Evolutionary conservation across 2,888 invertebrate genomes (phyloP).

Genomic region (Acrobasis repandana): DNA sequence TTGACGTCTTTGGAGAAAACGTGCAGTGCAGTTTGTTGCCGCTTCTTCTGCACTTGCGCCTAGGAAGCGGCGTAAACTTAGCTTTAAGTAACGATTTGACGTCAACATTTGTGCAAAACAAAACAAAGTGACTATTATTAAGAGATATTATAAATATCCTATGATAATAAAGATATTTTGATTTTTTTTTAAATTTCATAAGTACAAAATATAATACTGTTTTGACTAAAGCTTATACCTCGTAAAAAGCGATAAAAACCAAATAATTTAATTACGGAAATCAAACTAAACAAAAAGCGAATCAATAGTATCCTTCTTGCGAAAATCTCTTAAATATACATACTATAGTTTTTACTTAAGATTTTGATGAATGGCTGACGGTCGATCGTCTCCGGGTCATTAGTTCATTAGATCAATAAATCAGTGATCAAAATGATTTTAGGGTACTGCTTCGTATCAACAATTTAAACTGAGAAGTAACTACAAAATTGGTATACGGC

Average conservation of each 20-base stretch:
- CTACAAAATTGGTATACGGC: no score
- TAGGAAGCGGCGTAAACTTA: no score
- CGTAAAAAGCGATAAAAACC: background rate
- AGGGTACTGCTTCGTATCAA: background rate
- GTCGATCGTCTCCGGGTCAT: background rate
- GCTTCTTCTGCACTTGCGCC: no score
- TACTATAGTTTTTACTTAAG: background rate
- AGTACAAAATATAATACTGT: background rate
- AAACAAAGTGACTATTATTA: no score
- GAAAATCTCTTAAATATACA: slow-evolving; percentile 11
- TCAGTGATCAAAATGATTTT: background rate
- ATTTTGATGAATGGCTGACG: background rate
- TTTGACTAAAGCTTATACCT: background rate
- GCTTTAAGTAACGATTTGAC: no score
- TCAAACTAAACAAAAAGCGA: slow-evolving; percentile 4
- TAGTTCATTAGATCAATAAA: slow-evolving; percentile 6
- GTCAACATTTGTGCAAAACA: no score
- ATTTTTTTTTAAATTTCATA: no score
- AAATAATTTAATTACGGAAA: slow-evolving; percentile 10
- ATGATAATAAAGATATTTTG: no score
- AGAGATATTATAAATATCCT: no score
- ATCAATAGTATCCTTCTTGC: slow-evolving; percentile 12
- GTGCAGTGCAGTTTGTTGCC: no score
- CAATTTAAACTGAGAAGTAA: no score
- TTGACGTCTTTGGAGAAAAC: no score